Base-by-base conservation (phyloP, 1,140 invertebrate species). In the Cyphomyrmex costatus region DNA sequence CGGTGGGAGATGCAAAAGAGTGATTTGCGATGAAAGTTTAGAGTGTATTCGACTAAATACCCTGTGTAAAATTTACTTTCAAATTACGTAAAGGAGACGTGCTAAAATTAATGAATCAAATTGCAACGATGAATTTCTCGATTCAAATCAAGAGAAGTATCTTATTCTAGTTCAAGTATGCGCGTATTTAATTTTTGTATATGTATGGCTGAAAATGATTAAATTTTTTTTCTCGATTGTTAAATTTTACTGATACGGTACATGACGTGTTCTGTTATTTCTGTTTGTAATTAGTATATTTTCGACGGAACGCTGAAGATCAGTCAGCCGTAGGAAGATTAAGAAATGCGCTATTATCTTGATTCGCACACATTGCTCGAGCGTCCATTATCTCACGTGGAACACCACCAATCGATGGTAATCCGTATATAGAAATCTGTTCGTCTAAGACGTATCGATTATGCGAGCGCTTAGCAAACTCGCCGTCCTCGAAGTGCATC, bases 351-450 rank as follows among this genome's bases (percentile, higher is more conserved):
- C 27, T 68, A 58, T 87, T 58, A n/a, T 73, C 46, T 36, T 61
- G 66, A 42, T 70, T 70, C 27, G 87, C 56, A 60, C 93, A 93
- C 3, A 66, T 61, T 2, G 78, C 33, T 68, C 88, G 90, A 70
- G 89, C 91, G 16, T 89, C 65, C 4, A 65, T 58, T 27, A 93
- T 82, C 46, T 92, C 88, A 1, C n/a, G 60, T 2, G 93, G 92
- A 19, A 90, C 68, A 51, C 91, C 92, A 33, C 85, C 85, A 1
- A 83, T 19, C 6, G 74, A 21, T 12, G 89, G 85, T 71, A 94
- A 61, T 60, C 78, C 85, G 58, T 92, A 94, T 74, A 94, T 61
- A 53, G 92, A 91, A 82, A 89, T 88, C 60, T 86, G 86, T 56
- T 89, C 89, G 30, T 94, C 88, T 51, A 94, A 61, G 5, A 65